Percentiles rank a stretch among this genome's conserved stretches.
Evolutionary conservation across 2,797 vertebrate species (phyloP).

Genomic region (Channallabes apus): DNA sequence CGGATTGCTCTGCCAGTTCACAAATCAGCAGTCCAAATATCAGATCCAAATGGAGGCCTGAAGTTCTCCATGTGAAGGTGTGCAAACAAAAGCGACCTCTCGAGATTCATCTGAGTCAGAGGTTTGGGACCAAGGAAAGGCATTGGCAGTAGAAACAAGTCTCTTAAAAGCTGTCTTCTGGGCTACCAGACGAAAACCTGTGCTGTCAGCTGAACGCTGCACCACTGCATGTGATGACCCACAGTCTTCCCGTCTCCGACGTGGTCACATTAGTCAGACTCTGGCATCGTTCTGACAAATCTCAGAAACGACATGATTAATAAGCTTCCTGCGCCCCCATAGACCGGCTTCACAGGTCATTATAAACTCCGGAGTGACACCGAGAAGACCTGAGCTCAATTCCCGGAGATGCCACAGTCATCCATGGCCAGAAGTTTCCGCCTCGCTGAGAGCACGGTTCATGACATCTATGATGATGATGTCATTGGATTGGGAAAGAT

Average conservation of each 20-base stretch:
- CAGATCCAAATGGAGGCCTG: conserved; percentile 7
- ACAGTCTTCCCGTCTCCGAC: conserved; percentile 21
- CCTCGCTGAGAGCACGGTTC: conserved; percentile 25
- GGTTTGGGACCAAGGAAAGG: conserved; percentile 9
- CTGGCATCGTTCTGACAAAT: conserved; percentile 28
- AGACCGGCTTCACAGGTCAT: background rate
- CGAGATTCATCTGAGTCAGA: conserved; percentile 28
- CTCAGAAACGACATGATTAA: conserved; percentile 32
- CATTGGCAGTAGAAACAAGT: background rate
- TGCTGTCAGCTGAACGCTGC: conserved; percentile 14
- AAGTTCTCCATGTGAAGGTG: conserved; percentile 18
- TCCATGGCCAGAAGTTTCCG: conserved; percentile 13
- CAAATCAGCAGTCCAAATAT: conserved; percentile 1
- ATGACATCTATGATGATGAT: conserved; percentile 13
- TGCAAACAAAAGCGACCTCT: conserved; percentile 15
- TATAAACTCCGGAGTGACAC: conserved; percentile 20
- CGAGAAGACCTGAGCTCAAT: conserved; percentile 14
- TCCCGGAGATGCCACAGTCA: conserved; percentile 38
- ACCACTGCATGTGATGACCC: conserved; percentile 29
- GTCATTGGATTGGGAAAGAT: conserved; percentile 29
- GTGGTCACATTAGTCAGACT: conserved; percentile 32
- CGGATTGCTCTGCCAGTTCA: conserved; percentile 22
- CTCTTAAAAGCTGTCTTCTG: conserved; percentile 21
- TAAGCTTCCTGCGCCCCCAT: conserved; percentile 26
- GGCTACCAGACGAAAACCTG: conserved; percentile 22